Base-by-base conservation (phyloP, 1,140 invertebrate species). In the Goniozus legneri region DNA sequence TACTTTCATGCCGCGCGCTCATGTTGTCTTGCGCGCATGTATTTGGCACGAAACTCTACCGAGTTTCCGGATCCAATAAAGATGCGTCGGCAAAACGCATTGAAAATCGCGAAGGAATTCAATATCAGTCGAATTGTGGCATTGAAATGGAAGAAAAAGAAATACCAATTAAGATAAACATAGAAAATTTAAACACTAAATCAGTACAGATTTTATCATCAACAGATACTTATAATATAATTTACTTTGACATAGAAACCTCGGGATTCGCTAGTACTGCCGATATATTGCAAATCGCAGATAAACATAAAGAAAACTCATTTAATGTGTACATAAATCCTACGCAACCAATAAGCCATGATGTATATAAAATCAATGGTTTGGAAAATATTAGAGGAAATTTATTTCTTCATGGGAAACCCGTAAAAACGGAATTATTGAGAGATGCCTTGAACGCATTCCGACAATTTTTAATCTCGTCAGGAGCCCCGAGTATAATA, bases 261-360 rank as follows among this genome's bases (percentile, higher is more conserved):
- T 37, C 50, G 1, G 47, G 47, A 15, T 35, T 55, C 34, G 36
- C 33, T 8, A 44, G 32, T 30, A 16, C 27, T 16, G 24, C 20
- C 22, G 53, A 53, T 44, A 56, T 59, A 21, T 21, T 55, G 16
- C 56, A 59, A 27, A 46, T 59, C 18, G 41, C 53, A 37, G 56
- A 38, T 31, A 42, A 46, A 24, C 32, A 3, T 35, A 13, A 40
- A 21, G 10, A 39, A 15, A 0, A 13, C 31, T 22, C 8, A 12
- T 59, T 52, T 41, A 20, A 13, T 19, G 31, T 30, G 20, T 57
- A 57, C 41, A 18, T 52, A 0, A 53, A 37, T 44, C 48, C 52
- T 15, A 43, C 39, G 1, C 19, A 41, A 37, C 35, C 33, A 15
- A 41, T 57, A 6, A 24, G 21, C 3, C 6, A 6, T 0, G 8